Base-by-base conservation (phyloP, 1,140 invertebrate species). In the Campoletis sonorensis region DNA sequence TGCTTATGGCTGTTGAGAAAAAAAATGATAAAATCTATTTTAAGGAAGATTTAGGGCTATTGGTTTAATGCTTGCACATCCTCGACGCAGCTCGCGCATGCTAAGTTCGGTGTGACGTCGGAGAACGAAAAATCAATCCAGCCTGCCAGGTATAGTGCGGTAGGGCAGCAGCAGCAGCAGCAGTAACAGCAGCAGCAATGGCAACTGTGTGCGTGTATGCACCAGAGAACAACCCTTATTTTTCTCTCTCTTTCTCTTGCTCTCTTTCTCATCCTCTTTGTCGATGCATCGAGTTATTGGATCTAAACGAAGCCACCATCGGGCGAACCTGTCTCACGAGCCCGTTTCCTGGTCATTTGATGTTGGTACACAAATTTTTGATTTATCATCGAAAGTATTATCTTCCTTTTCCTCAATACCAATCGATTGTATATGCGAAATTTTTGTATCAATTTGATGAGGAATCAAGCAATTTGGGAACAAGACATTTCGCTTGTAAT, bases 111-210 rank as follows among this genome's bases (percentile, higher is more conserved):
- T 8, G 82, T 89, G 88, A 89, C 88, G 88, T 89, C 85, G 87
- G 82, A 64, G 68, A 77, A 79, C 78, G 86, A 88, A 89, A 89
- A 89, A 89, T 89, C 88, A 88, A 89, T 89, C 85, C 87, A 86
- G 81, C 83, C 80, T 85, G 82, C 80, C 61, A 67, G 67, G 45
- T 75, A 80, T 81, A 80, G 80, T 77, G 82, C 79, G 81, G 77
- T 82, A 82, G 77, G 71, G 71, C 64, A 82, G 77, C 71, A 70
- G 30, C 26, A 70, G 67, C 67, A 70, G 10, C 18, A 13, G 61
- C 30, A 37, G n/a, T n/a, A n/a, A n/a, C 64, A 82, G 77, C 71
- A 70, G 30, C 26, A 70, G 67, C 67, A 70, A n/a, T 27, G 23
- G 61, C 30, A 37, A 79, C 51, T 82, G 68, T 68, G 58, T 61